Conservation (phyloP, 2,797 vertebrate species). For the Tiaroga cobitis region DNA sequence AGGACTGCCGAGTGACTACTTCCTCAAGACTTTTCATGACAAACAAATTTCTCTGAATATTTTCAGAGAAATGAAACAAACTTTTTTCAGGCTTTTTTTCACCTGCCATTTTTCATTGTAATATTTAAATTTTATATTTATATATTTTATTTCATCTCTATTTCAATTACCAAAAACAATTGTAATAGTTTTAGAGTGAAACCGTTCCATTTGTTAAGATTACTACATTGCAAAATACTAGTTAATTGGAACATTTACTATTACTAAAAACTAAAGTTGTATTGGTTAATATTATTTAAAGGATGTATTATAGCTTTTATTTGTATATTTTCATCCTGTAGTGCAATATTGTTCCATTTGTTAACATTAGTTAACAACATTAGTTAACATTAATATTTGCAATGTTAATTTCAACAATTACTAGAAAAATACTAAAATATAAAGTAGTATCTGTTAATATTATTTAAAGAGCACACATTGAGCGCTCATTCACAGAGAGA, state of each 20-base stretch:
- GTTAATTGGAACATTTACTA: too few species aligned
- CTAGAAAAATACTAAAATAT: neutral
- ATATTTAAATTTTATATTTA: too few species aligned
- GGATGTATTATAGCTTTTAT: neutral
- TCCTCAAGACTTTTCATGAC: neutral
- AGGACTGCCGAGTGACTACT: neutral
- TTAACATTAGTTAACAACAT: neutral
- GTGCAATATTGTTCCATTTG: neutral
- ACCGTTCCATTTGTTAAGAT: too few species aligned
- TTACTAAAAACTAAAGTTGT: too few species aligned
- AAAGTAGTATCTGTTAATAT: neutral
- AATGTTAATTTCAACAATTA: neutral
- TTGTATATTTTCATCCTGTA: neutral
- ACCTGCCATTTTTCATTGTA: too few species aligned
- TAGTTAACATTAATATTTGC: neutral
- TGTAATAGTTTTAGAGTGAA: too few species aligned
- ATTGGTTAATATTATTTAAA: too few species aligned
- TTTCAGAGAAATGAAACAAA: slow-evolving; percentile 47
- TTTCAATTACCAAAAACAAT: too few species aligned
- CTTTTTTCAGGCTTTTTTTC: slow-evolving; percentile 36
- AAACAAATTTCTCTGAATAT: neutral
- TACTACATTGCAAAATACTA: too few species aligned
- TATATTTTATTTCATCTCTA: too few species aligned
- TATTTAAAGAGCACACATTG: too few species aligned
- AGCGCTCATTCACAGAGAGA: too few species aligned